Conservation (phyloP, 2,888 invertebrate genomes). For the Rhimphoctona megacephalus region DNA sequence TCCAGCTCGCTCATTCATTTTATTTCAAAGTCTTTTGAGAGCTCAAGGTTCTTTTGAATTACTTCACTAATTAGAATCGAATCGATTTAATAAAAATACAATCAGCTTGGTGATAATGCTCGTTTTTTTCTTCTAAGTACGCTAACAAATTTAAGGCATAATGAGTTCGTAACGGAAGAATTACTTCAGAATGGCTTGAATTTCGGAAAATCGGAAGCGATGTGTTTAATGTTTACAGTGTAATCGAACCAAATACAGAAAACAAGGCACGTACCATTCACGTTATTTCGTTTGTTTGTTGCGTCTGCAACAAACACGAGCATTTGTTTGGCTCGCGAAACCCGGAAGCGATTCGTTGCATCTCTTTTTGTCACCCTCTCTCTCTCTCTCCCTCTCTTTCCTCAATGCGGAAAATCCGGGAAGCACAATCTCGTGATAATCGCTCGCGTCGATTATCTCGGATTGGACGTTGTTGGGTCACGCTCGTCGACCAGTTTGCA, state of each 20-base stretch:
- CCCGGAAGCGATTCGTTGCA: constrained; percentile 30
- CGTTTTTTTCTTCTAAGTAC: background rate
- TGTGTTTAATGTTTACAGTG: constrained; percentile 1
- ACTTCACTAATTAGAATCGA: background rate
- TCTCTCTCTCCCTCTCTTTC: constrained; percentile 19
- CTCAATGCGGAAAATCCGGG: constrained; percentile 52
- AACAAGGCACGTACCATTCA: background rate
- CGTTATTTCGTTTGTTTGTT: constrained; percentile 30
- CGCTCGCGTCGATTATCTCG: constrained; percentile 67
- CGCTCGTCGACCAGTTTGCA: constrained; percentile 64
- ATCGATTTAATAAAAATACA: background rate
- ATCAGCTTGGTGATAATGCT: background rate
- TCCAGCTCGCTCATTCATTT: background rate
- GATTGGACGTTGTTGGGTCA: constrained; percentile 44
- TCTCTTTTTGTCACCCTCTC: constrained; percentile 3
- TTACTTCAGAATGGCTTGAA: background rate
- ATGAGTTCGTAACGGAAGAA: background rate
- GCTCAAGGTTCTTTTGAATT: background rate
- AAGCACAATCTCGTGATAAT: constrained; percentile 68
- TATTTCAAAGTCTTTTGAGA: background rate
- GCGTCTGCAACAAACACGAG: constrained; percentile 34
- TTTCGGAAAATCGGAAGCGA: background rate
- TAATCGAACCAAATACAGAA: constrained; percentile 17
- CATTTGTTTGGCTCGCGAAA: constrained; percentile 31
- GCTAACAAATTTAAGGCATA: background rate